Evolutionary conservation across 2,113 vertebrate species (phyloP), one percentile per base, ranked within the genome.

Genomic region (Dendropsophus ebraccatus): DNA sequence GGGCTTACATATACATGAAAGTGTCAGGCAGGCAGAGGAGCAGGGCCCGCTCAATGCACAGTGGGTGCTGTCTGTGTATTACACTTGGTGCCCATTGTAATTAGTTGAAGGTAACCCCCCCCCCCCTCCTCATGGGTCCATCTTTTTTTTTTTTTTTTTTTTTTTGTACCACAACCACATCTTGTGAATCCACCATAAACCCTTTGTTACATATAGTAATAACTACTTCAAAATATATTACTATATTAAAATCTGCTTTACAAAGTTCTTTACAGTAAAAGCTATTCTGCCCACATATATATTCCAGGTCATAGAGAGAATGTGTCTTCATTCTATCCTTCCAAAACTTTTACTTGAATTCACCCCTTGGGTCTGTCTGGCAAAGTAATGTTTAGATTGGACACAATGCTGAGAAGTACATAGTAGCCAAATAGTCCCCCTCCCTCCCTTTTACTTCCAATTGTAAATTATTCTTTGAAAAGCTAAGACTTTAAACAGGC

Each of bases 391-490:
- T 74, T 83, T 83, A 45, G 45, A 28, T 83, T 84, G 83, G 72
- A 76, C 41, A 35, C 50, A 60, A 7, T 21, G 37, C 14, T 60
- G 2, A 28, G 35, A 65, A 65, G 25, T 35, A 16, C 17, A 5
- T 37, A 2, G 30, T 83, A 35, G 28, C 83, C 41, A 76, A 74
- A 28, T 49, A 58, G 65, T 30, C 9, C 32, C 17, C 81, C 69
- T 37, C 60, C 17, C 37, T 17, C 56, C 56, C 8, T 70, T 41
- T 30, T 49, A 8, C 19, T 84, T 45, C 73, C 70, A 60, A 73
- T 75, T 84, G 72, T 76, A 60, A 84, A 58, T 37, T 56, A 41
- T 83, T 32, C 52, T 45, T 83, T n/a, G 7, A 56, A 83, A 70
- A 81, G 45, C 80, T 69, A 52, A 70, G 45, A 54, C 23, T 54